Evolutionary conservation across 1,140 invertebrate species (phyloP), one percentile per base, ranked within the genome.

Genomic region (Zaprionus taronus): DNA sequence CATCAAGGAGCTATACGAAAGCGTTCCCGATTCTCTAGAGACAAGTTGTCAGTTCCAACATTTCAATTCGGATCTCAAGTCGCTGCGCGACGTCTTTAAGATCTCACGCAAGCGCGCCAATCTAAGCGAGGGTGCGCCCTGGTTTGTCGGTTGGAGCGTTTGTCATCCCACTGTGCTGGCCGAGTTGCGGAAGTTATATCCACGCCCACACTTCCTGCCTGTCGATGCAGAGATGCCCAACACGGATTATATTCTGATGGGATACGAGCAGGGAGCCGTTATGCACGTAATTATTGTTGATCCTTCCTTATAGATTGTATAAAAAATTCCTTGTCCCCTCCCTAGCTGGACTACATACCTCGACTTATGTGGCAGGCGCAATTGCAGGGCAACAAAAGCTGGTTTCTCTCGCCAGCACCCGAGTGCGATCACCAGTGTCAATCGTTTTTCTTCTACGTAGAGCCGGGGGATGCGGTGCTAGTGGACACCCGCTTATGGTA

Each of bases 121-220:
- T 56, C 95, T 96, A 92, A 91, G 93, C 53, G 93, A 94, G 15
- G 95, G 95, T 6, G 93, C 95, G 36, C 95, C 96, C 1, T 98
- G 98, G 98, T 98, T 98, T 93, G 95, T 98, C 68, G 97, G 97
- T 71, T 98, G 97, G 97, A 96, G 96, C 72, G 98, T 98, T 92
- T 98, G 98, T 92, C 96, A 99, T 94, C 95, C 95, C 22, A 94
- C 95, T 36, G 95, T 98, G 12, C 93, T 97, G 67, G 94, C 96
- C 57, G 94, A 95, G 79, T 95, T 99, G 79, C 94, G 97, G 69
- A 93, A 95, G 80, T 96, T 97, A 93, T 99, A 98, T 92, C 93
- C 94, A 17, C 78, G 91, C 55, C 98, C 98, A 7, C 95, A 98
- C 85, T 99, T 99, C 93, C 93, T 99, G 64, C 98, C 98, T 2